phyloP scores from a whole-genome alignment of 2,797 vertebrate genomes.

The Glossophaga mutica region DNA sequence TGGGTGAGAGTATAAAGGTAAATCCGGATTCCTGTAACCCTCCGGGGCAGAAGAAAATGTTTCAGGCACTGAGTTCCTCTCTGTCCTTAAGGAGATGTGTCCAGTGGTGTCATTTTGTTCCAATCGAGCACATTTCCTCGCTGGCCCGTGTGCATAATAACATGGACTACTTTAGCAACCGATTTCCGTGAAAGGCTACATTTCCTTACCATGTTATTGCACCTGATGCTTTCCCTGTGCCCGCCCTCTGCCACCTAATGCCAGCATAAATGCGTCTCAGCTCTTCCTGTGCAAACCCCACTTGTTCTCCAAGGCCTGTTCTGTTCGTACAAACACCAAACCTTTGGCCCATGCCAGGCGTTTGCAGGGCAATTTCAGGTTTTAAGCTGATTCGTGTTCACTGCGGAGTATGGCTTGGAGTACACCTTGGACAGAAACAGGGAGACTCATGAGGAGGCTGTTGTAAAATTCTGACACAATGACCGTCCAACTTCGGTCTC shows the following conservation, averaged over 20 bases:
- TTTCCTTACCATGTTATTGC: not conserved
- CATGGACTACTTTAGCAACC: not conserved
- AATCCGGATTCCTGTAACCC: not conserved
- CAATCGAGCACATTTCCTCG: not conserved
- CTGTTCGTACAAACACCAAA: not conserved
- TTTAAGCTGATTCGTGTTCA: slow-evolving; percentile 32
- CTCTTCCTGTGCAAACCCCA: not conserved
- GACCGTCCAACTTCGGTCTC: not conserved
- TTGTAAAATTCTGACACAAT: not conserved
- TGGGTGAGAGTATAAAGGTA: not conserved
- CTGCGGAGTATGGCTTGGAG: not conserved
- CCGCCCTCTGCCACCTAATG: not conserved
- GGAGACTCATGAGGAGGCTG: not conserved
- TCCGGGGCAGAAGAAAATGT: not conserved
- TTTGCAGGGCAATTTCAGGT: not conserved
- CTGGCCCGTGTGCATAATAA: not conserved
- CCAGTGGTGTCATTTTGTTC: not conserved
- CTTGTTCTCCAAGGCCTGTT: not conserved
- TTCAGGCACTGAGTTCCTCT: not conserved
- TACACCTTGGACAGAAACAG: not conserved
- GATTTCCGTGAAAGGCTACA: not conserved
- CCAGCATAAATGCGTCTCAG: not conserved
- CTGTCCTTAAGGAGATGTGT: not conserved
- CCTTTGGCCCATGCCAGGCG: not conserved
- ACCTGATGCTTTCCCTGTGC: not conserved